Evolutionary conservation across 2,888 invertebrate genomes (phyloP).

Genomic region (Patella ulyssiponensis): DNA sequence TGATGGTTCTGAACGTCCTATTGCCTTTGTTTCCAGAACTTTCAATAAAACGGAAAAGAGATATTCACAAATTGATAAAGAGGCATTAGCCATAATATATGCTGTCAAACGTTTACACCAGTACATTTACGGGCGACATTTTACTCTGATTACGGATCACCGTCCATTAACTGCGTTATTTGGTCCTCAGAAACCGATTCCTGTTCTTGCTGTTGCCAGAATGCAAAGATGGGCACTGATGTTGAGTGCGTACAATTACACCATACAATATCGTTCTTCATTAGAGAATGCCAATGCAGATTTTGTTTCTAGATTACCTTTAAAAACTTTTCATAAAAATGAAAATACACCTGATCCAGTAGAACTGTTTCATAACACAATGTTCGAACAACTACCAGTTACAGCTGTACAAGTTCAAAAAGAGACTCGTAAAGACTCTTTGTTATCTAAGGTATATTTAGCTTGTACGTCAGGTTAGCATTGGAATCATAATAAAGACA

Average conservation of each 20-base stretch:
- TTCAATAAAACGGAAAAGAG: conserved; percentile 31
- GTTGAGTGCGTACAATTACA: too few species aligned
- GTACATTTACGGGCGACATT: conserved; percentile 43
- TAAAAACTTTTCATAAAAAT: conserved; percentile 2
- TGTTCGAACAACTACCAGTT: conserved; percentile 30
- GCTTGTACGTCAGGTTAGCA: conserved; percentile 23
- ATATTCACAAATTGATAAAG: conserved; percentile 41
- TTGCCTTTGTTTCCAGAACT: conserved; percentile 18
- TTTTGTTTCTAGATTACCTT: conserved; percentile 54
- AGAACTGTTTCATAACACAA: too few species aligned
- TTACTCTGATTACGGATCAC: conserved; percentile 66
- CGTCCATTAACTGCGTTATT: conserved; percentile 69
- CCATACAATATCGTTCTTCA: too few species aligned
- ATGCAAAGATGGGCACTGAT: conserved; percentile 57
- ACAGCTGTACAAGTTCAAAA: too few species aligned
- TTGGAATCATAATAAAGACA: conserved; percentile 14
- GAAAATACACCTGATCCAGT: conserved; percentile 15
- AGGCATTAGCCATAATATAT: conserved; percentile 37
- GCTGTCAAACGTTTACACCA: conserved; percentile 42
- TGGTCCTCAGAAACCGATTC: conserved; percentile 52
- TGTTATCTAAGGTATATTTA: conserved; percentile 28
- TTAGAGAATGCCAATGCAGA: conserved; percentile 63
- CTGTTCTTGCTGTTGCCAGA: conserved; percentile 52
- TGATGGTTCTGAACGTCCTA: too few species aligned
- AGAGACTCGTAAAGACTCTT: conserved; percentile 36